Evolutionary conservation across 2,888 invertebrate species (phyloP).

Genomic region (Iselma pallidipennis): DNA sequence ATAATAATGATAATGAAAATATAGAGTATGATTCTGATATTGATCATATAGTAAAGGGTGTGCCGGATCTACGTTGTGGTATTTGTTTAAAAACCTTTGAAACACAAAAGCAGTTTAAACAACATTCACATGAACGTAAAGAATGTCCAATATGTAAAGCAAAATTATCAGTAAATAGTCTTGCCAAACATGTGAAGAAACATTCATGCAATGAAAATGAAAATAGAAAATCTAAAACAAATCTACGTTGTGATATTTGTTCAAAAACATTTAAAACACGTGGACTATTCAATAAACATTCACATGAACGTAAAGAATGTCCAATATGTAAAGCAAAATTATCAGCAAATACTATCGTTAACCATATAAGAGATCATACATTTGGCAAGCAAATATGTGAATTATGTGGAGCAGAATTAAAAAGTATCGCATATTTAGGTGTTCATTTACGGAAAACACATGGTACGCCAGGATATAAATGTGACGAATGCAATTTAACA

Average conservation of each 20-base stretch:
- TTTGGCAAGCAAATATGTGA: constrained; percentile 42
- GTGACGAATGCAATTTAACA: constrained; percentile 43
- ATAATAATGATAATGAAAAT: neutral
- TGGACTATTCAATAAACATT: constrained; percentile 32
- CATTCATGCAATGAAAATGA: constrained; percentile 2
- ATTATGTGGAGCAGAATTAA: constrained; percentile 39
- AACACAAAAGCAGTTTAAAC: constrained; percentile 28
- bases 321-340: no score
- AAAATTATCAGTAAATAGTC: constrained; percentile 37
- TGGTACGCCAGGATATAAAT: constrained; percentile 52
- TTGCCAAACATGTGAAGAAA: constrained; percentile 39
- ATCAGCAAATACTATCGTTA: constrained; percentile 41
- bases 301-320: no score
- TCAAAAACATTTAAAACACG: neutral
- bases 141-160: no score
- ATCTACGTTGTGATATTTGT: no score
- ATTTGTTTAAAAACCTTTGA: neutral
- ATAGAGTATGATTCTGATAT: constrained; percentile 9
- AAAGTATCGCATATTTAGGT: neutral
- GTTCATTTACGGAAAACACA: constrained; percentile 10
- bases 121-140: constrained; percentile 37
- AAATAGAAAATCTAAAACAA: neutral
- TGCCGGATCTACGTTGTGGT: no score
- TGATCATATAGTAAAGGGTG: constrained; percentile 3
- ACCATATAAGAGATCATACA: constrained; percentile 42